Evolutionary conservation across 2,113 vertebrate species (phyloP), one percentile per base, ranked within the genome.

Genomic region (Hemibates koningsi): DNA sequence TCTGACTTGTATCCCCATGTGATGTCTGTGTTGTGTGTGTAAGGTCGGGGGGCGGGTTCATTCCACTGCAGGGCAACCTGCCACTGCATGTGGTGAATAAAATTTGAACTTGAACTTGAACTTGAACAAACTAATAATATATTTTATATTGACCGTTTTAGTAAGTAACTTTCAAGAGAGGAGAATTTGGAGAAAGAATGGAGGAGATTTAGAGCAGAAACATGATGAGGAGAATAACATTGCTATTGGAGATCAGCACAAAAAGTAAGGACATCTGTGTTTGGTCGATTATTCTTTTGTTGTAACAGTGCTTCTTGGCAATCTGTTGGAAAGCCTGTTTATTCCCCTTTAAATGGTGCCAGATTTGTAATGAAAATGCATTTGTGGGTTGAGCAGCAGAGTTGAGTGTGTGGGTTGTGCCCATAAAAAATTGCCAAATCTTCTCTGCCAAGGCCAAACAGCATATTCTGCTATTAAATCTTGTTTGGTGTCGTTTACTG

Each of bases 211-310:
- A 27, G 11, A 71, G n/a, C 12, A 6, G 63, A 24, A 71, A 71
- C n/a, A 6, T 6, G 63, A 6, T 21, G 7, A 71, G 12, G n/a
- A 71, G 0, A 71, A 21, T 11, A 0, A 12, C 61, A 66, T 36
- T 66, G 29, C 8, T 61, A 34, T 17, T 61, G 57, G 29, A 61
- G 29, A 61, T 63, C 59, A n/a, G 32, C 59, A 63, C 32, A 66
- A 36, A 19, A 36, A 5, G 6, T 66, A 5, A 66, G 61, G 32
- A 5, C 32, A 66, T 36, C 19, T 66, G 32, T 66, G 10, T 38
- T 66, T 66, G 32, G 61, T 36, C 10, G 32, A 38, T 7, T 66
- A n/a, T 38, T 2, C 10, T n/a, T 66, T 66, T 66, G 34, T 38
- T 66, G 32, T 66, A 66, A 66, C 61, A 1, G 34, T 1, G 61